Percentiles rank a stretch among this genome's conserved stretches.
Evolutionary conservation across 2,888 invertebrate species (phyloP).

Genomic region (Lysandra coridon): DNA sequence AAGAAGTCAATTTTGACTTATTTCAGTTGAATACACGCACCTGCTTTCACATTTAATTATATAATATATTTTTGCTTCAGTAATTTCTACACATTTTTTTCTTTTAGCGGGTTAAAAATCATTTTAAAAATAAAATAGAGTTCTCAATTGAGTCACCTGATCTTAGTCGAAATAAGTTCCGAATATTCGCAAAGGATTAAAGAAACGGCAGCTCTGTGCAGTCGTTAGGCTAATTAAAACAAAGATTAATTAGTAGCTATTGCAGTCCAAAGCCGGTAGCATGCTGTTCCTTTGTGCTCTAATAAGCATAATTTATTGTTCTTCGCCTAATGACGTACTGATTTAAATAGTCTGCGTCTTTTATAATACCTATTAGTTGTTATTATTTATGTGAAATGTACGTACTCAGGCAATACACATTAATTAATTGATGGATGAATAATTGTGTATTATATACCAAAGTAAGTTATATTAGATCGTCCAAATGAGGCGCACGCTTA

Average conservation of each 20-base stretch:
- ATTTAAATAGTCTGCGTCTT: slow-evolving; percentile 20
- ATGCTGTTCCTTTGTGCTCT: slow-evolving; percentile 45
- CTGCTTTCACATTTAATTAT: background rate
- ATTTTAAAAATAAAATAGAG: background rate
- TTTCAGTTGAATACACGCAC: background rate
- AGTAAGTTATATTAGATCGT: too few species aligned
- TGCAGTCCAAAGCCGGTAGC: slow-evolving; percentile 56
- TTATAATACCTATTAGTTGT: background rate
- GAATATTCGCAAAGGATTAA: slow-evolving; percentile 30
- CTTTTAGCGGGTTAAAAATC: background rate
- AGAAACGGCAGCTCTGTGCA: slow-evolving; percentile 35
- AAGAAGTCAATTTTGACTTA: background rate
- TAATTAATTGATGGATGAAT: background rate
- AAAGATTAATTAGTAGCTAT: slow-evolving; percentile 68
- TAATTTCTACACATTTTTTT: background rate
- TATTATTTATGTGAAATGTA: slow-evolving; percentile 2
- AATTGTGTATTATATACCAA: too few species aligned
- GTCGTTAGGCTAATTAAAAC: slow-evolving; percentile 67
- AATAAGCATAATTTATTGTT: slow-evolving; percentile 31
- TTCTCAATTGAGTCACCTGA: slow-evolving; percentile 9
- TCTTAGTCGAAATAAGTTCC: slow-evolving; percentile 7
- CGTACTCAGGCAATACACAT: too few species aligned
- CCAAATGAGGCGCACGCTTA: too few species aligned
- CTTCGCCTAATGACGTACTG: slow-evolving; percentile 26
- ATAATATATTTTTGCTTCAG: background rate